A percentile compares a stretch with the other conserved stretches of the same genome.
Evolutionary conservation across 2,888 invertebrate genomes (phyloP).

Genomic region (Lithophane socia): DNA sequence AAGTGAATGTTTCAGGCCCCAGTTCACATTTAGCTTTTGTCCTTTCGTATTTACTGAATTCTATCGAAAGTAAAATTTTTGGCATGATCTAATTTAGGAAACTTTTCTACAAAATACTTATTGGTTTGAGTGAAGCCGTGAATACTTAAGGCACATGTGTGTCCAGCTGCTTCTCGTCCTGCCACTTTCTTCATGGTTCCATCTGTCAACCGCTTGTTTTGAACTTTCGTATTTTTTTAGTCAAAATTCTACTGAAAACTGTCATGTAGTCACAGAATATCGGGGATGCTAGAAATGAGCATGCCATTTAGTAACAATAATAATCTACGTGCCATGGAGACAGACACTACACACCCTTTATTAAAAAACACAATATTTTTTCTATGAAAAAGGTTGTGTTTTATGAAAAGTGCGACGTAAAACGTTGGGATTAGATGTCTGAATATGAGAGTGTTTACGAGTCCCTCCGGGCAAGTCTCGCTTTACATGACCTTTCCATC

Average conservation of each 20-base stretch:
- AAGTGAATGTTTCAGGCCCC: no score
- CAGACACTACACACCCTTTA: neutral
- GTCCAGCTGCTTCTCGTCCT: neutral
- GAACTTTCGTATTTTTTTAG: neutral
- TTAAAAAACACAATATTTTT: neutral
- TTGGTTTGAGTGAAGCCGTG: neutral
- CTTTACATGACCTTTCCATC: conserved; percentile 46
- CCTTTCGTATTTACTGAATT: neutral
- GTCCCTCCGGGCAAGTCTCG: conserved; percentile 31
- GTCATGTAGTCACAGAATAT: neutral
- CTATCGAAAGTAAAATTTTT: neutral
- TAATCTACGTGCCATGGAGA: neutral
- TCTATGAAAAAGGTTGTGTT: conserved; percentile 1
- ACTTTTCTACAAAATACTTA: neutral
- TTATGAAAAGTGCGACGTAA: conserved; percentile 4
- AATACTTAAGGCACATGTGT: neutral
- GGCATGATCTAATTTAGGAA: neutral
- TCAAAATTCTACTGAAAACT: neutral
- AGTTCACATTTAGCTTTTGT: neutral
- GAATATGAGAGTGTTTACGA: conserved; percentile 48
- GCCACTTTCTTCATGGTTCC: neutral
- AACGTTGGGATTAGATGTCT: conserved; percentile 27
- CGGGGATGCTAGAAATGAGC: neutral
- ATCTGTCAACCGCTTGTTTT: neutral
- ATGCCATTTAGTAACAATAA: neutral